These are phyloP conservation scores for Coptotermes formosanus DNA, from an alignment of 1,140 invertebrate species.

Conservation along the genomic window DNA sequence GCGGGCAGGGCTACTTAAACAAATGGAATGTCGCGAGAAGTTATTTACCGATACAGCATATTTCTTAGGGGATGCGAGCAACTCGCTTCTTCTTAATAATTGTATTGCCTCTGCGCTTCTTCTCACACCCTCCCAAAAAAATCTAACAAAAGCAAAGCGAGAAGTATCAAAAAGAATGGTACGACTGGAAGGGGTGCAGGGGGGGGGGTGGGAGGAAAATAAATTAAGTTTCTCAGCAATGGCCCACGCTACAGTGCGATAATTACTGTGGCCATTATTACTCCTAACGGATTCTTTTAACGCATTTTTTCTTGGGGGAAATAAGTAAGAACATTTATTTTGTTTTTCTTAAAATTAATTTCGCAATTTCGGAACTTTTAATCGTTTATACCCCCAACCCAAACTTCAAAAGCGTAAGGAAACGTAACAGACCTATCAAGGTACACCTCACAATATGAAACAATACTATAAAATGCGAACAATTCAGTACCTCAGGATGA, in stretches of 20 bases:
- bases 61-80: background rate
- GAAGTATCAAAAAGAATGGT: background rate
- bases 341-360: background rate
- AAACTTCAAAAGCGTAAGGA: no score
- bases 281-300: background rate
- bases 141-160: constrained; percentile 2
- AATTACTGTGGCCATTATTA: background rate
- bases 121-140: background rate
- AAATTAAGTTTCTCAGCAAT: constrained; percentile 7
- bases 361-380: background rate
- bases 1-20: background rate
- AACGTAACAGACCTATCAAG: no score
- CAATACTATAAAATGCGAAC: no score
- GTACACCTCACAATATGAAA: no score
- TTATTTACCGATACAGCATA: constrained; percentile 7
- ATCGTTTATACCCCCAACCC: background rate
- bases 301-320: background rate
- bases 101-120: background rate
- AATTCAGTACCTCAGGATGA: no score
- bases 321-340: background rate
- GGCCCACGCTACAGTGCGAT: background rate
- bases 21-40: background rate
- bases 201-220: background rate
- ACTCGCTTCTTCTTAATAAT: background rate
- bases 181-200: no score